Conservation (phyloP, 1,140 invertebrate genomes). For the Drosophila gunungcola region DNA sequence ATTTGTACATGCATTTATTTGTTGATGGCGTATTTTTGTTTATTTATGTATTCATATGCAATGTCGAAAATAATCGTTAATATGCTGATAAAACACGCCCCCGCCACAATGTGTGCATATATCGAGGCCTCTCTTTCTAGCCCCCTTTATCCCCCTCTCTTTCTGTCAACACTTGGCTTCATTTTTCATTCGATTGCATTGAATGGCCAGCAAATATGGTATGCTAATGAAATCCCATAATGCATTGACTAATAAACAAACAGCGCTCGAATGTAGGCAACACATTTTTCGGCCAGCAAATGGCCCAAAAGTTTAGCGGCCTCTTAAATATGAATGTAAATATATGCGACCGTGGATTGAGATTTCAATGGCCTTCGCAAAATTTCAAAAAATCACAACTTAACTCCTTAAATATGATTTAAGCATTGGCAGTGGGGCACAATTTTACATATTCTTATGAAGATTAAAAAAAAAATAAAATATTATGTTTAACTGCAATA, state of each 20-base stretch:
- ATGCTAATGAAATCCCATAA: conserved; percentile 51
- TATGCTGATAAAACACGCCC: conserved; percentile 75
- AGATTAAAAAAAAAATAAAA: neutral
- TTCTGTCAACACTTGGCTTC: conserved; percentile 57
- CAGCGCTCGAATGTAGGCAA: conserved; percentile 34
- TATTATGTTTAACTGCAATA: too few species aligned
- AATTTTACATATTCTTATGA: neutral
- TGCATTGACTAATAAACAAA: conserved; percentile 53
- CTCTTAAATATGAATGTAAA: conserved; percentile 13
- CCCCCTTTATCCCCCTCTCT: neutral
- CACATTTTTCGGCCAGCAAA: conserved; percentile 31
- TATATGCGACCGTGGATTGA: conserved; percentile 11
- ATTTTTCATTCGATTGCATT: conserved; percentile 62
- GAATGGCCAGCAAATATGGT: conserved; percentile 29
- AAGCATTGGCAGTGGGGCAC: neutral
- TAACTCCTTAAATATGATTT: conserved; percentile 9
- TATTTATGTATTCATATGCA: conserved; percentile 82
- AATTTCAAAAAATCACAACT: conserved; percentile 6
- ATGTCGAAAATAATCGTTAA: conserved; percentile 81
- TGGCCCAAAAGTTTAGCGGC: conserved; percentile 1
- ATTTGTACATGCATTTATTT: conserved; percentile 80
- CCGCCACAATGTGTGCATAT: conserved; percentile 20
- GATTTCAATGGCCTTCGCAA: conserved; percentile 9
- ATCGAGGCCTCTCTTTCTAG: neutral
- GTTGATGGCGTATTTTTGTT: conserved; percentile 81